Conservation (phyloP, 2,888 invertebrate species). For the Xanthorhoe designata region DNA sequence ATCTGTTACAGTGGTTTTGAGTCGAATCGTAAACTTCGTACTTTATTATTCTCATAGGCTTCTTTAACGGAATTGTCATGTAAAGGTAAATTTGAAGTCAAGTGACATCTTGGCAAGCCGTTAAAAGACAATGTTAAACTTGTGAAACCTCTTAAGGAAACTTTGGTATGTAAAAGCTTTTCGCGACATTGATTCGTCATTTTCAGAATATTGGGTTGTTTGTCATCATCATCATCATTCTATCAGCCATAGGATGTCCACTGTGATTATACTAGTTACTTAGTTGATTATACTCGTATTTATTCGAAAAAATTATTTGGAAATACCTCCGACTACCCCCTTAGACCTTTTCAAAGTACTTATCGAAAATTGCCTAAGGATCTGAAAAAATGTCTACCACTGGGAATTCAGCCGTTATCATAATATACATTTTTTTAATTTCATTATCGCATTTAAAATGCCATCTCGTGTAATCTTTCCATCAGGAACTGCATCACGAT, state of each 20-base stretch:
- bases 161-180: conserved; percentile 11
- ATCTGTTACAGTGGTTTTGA: background rate
- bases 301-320: too few relatives aligned
- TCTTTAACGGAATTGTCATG: conserved; percentile 2
- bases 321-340: too few relatives aligned
- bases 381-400: too few relatives aligned
- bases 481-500: background rate
- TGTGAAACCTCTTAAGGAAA: conserved; percentile 15
- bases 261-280: too few relatives aligned
- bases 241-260: too few relatives aligned
- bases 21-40: background rate
- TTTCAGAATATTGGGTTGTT: background rate
- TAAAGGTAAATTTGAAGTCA: conserved; percentile 15
- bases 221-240: too few relatives aligned
- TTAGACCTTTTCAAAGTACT: too few relatives aligned
- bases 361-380: too few relatives aligned
- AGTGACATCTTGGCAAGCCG: conserved; percentile 8
- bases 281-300: too few relatives aligned
- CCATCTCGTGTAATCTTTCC: background rate
- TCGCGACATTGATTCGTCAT: conserved; percentile 16
- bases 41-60: conserved; percentile 9
- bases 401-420: too few relatives aligned
- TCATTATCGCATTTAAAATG: background rate
- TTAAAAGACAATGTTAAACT: conserved; percentile 18
- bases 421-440: too few relatives aligned